Evolutionary conservation across 2,113 vertebrate species (phyloP).

Genomic region (Tautogolabrus adspersus): DNA sequence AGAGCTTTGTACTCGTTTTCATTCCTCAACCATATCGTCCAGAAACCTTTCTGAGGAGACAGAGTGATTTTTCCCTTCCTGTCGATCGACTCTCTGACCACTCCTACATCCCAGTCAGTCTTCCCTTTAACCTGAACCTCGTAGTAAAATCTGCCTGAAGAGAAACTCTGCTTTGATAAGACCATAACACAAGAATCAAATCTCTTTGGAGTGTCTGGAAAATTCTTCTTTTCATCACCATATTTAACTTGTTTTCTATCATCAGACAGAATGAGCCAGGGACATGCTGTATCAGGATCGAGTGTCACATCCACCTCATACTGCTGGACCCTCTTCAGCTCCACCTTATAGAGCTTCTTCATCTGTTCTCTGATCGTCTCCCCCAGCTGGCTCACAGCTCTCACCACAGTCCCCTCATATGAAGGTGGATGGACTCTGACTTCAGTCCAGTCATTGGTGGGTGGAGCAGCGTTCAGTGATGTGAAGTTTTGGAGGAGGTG

Average conservation of each 20-base stretch:
- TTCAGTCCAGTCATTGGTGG: not conserved
- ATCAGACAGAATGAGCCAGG: not conserved
- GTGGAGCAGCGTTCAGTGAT: not conserved
- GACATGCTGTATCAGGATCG: not conserved
- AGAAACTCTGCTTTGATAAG: too few relatives aligned
- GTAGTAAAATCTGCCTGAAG: too few relatives aligned
- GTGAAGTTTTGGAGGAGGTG: not conserved
- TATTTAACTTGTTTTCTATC: not conserved
- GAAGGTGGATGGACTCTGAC: not conserved
- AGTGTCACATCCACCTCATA: not conserved
- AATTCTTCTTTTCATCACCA: not conserved
- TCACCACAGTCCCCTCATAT: not conserved
- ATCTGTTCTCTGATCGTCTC: not conserved
- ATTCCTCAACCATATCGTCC: too few relatives aligned
- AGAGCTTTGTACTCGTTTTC: too few relatives aligned
- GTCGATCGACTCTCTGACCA: too few relatives aligned
- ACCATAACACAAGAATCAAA: too few relatives aligned
- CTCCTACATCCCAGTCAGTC: too few relatives aligned
- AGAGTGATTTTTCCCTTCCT: too few relatives aligned
- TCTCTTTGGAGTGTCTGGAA: not conserved
- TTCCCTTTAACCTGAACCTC: too few relatives aligned
- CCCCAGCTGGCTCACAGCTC: slow-evolving; percentile 3
- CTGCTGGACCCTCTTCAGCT: not conserved
- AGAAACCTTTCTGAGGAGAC: too few relatives aligned
- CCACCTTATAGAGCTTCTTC: not conserved